Evolutionary conservation across 1,140 invertebrate genomes (phyloP), one percentile per base, ranked within the genome.

Genomic region (Drosophila repleta): DNA sequence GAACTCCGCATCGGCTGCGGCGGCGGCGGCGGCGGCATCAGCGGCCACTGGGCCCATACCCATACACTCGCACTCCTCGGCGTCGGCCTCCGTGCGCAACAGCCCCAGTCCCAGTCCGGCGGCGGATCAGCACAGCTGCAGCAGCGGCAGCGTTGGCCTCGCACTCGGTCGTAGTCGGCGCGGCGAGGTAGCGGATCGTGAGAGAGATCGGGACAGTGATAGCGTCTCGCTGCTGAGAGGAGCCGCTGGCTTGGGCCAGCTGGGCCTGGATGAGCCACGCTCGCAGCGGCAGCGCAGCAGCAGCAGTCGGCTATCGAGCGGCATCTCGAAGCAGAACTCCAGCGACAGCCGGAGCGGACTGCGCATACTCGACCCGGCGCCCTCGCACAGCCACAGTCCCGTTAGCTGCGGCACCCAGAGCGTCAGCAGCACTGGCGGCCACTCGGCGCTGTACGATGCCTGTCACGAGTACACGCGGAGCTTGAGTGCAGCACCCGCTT

Each of bases 301-400:
- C 76, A 73, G 76, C 75, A 90, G 80, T 46, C 71, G 81, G 24
- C 65, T 90, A n/a, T 74, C 76, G n/a, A 90, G 77, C 18, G 78
- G 80, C 67, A 89, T 90, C 51, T 90, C 89, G 3, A 90, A 90
- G 62, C 90, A 90, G 29, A 89, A 79, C 56, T 90, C 90, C 53
- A 72, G 81, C 69, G 88, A 90, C 55, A 88, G 82, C 49, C 67
- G 80, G 55, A 79, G 65, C 26, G 72, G 81, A 0, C 35, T 79
- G 41, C 81, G 81, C 18, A 64, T 75, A 20, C 70, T 76, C 45
- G 55, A 57, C 17, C 26, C 63, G 48, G 63, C 55, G 66, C 32
- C 55, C 55, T 29, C 37, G 20, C 53, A 65, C 26, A 65, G 77
- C 20, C 82, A 79, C 68, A 90, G 90, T 75, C 90, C 90, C 24